Base-by-base conservation (phyloP, 2,797 vertebrate species). In the Helarctos malayanus region DNA sequence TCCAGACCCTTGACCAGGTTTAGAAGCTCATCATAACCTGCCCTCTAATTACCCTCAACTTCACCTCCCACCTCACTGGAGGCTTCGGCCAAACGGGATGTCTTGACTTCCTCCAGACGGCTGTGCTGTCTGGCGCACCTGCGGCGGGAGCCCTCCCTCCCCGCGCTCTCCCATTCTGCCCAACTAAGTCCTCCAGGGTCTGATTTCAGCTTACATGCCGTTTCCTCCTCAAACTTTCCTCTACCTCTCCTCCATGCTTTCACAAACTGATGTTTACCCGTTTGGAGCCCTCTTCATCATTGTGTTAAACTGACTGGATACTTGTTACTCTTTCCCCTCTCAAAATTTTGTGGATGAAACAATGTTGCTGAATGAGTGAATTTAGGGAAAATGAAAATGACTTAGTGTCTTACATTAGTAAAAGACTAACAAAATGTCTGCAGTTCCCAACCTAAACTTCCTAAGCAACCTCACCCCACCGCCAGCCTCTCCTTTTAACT, bases 311-410 rank as follows among this genome's bases (percentile, higher is more conserved):
- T 35, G 41, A 32, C 57, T 41, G n/a, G 35, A 75, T 38, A 81
- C n/a, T 83, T 21, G 4, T 63, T 95, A 89, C 27, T 73, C 89
- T 84, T 87, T 76, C 68, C 61, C 54, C 81, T 96, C 68, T 87
- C 89, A 75, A 82, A 88, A 89, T 57, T 52, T 38, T 82, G 19
- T 69, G 49, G 65, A 68, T 57, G 68, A 21, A 89, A 92, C 63
- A 59, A 80, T 19, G 27, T 14, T 71, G 41, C 29, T 21, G 59
- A 80, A 80, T 4, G 13, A 73, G 21, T 49, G 15, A 91, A 89
- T 35, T 69, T 75, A 93, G 69, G 38, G 61, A 87, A 91, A 97
- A 94, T 63, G 3, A 86, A 56, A 68, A 91, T 56, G 57, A 59
- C 59, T 68, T 21, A 23, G n/a, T 29, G 54, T 59, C 41, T 71